Percentiles rank a stretch among this genome's conserved stretches.
These are phyloP conservation scores for Rachycentron canadum DNA, from an alignment of 2,797 vertebrate genomes.

Conservation along the genomic window DNA sequence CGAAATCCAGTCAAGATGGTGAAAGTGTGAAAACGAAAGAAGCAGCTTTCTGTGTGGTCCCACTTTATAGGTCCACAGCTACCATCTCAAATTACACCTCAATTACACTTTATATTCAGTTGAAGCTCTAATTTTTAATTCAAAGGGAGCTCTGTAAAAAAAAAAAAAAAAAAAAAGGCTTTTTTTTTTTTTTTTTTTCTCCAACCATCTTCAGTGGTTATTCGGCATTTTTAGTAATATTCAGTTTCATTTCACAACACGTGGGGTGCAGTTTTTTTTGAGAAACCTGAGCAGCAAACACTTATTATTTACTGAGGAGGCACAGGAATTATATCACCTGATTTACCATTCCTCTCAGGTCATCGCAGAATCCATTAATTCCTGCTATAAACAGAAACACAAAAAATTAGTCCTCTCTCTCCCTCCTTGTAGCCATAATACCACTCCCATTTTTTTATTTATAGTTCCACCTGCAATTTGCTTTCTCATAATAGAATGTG, in stretches of 20 bases:
- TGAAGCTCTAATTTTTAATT: background rate
- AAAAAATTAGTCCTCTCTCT: slow-evolving; percentile 5
- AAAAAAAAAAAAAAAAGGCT: too few species aligned
- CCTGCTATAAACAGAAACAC: slow-evolving; percentile 33
- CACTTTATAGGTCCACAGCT: slow-evolving; percentile 1
- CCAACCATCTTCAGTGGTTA: background rate
- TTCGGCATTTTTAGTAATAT: slow-evolving; percentile 1
- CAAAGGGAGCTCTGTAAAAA: background rate
- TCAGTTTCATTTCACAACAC: background rate
- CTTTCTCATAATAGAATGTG: slow-evolving; percentile 34
- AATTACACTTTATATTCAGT: slow-evolving; percentile 1
- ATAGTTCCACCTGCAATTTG: slow-evolving; percentile 36
- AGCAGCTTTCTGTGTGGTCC: slow-evolving; percentile 5
- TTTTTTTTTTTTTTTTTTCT: background rate
- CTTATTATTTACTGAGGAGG: background rate
- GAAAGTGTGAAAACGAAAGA: slow-evolving; percentile 17
- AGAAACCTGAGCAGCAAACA: background rate
- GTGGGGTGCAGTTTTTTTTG: background rate
- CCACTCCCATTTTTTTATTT: slow-evolving; percentile 28
- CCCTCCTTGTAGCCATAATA: slow-evolving; percentile 15
- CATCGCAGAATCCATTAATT: slow-evolving; percentile 29
- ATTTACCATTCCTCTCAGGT: slow-evolving; percentile 20
- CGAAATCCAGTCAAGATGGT: background rate
- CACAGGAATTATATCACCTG: slow-evolving; percentile 15
- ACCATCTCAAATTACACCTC: background rate